These are phyloP conservation scores for Hylaea fasciaria DNA, from an alignment of 2,888 invertebrate genomes.

Conservation along the genomic window DNA sequence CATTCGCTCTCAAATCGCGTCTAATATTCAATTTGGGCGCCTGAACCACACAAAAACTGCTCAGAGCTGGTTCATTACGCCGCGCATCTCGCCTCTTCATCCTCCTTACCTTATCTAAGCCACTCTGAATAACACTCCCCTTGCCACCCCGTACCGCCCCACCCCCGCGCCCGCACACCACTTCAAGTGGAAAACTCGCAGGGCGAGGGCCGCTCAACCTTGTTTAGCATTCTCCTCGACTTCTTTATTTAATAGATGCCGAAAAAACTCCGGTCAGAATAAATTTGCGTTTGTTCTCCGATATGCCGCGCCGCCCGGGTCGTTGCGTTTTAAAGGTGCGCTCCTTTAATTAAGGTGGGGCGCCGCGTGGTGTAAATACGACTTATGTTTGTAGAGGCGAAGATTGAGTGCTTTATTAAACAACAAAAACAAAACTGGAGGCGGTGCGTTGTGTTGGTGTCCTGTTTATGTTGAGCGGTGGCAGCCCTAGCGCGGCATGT, in stretches of 20 bases:
- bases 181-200: conserved; percentile 83
- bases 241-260: conserved; percentile 85
- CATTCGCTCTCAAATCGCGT: conserved; percentile 82
- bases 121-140: conserved; percentile 78
- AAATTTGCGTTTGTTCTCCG: conserved; percentile 81
- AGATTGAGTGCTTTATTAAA: conserved; percentile 73
- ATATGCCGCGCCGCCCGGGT: conserved; percentile 71
- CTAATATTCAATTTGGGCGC: conserved; percentile 84
- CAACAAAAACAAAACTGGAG: conserved; percentile 66
- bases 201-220: conserved; percentile 83
- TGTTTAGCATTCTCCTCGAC: conserved; percentile 84
- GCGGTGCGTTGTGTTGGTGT: conserved; percentile 32
- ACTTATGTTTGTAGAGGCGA: conserved; percentile 67
- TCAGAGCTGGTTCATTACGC: conserved; percentile 83
- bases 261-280: conserved; percentile 80
- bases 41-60: conserved; percentile 83
- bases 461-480: conserved; percentile 51
- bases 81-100: conserved; percentile 84
- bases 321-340: conserved; percentile 66
- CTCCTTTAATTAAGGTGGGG: conserved; percentile 75
- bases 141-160: conserved; percentile 53
- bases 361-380: conserved; percentile 65
- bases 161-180: conserved; percentile 68
- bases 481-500: conserved; percentile 74
- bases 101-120: conserved; percentile 84